Base-by-base conservation (phyloP, 2,797 vertebrate species). In the Schizothorax lantsangensis region DNA sequence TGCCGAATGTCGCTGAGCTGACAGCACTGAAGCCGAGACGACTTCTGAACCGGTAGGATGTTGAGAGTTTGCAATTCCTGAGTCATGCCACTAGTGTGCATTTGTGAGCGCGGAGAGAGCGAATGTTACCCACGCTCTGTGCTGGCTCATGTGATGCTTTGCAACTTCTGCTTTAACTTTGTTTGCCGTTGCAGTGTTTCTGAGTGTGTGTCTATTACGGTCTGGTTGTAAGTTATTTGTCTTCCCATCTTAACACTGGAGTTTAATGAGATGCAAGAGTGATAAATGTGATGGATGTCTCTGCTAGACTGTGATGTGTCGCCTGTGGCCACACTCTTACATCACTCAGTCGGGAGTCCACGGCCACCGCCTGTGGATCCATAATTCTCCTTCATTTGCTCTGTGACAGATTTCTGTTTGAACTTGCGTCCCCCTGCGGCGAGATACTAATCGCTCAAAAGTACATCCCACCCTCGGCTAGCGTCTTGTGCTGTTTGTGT, bases 371-470 rank as follows among this genome's bases (percentile, higher is more conserved):
- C 81, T 89, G 83, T 72, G 79, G 81, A 84, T 90, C 72, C 80
- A 84, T 84, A 84, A 84, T 85, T 89, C 72, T 84, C 64, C 47
- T 88, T 75, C 77, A 82, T 79, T 90, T 81, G 72, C 79, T 89
- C 54, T 66, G 71, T 85, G 74, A 80, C 87, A 72, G 72, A 54
- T 73, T 83, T 83, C 52, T 83, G 71, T 88, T 86, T 84, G 79
- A 87, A 78, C 84, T 88, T 80, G 71, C 68, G 36, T 79, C 79
- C 57, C 85, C 79, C 62, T 75, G 75, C 75, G 52, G 84, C n/a
- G 52, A 78, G 66, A 88, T 57, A 64, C 77, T 84, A 87, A 90
- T 88, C 85, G 4, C 68, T 87, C 59, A 85, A 59, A 84, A 79
- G 79, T 80, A 72, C 52, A 59, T 47, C 68, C 52, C 66, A 72